A percentile compares a stretch with the other conserved stretches of the same genome.
phyloP scores from a whole-genome alignment of 2,113 vertebrate genomes.

The Pampusana beccarii region DNA sequence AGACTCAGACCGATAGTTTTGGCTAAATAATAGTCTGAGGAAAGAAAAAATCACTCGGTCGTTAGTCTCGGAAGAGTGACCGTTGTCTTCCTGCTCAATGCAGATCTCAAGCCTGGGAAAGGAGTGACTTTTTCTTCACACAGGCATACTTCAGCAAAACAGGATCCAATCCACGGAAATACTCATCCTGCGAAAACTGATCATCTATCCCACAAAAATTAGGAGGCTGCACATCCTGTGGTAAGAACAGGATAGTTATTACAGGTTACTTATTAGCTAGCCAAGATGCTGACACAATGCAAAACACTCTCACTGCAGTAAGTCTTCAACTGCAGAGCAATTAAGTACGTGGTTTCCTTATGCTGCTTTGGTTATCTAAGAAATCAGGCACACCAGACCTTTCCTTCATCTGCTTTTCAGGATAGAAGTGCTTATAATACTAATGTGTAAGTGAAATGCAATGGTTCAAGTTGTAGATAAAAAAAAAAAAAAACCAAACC shows the following conservation, averaged over 20 bases:
- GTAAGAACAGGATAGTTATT: slow-evolving; percentile 28
- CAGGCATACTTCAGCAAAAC: slow-evolving; percentile 10
- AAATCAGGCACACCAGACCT: background rate
- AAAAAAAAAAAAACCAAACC: background rate
- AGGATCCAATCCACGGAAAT: background rate
- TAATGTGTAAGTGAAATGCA: background rate
- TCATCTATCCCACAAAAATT: background rate
- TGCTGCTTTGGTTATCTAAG: background rate
- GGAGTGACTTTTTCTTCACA: background rate
- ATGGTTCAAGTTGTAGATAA: background rate
- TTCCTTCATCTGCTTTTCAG: background rate
- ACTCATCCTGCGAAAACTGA: background rate
- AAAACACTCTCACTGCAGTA: background rate
- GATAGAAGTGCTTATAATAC: background rate
- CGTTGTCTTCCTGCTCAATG: background rate
- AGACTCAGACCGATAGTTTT: background rate
- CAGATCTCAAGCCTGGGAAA: slow-evolving; percentile 28
- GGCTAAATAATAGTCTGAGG: background rate
- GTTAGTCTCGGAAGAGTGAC: background rate
- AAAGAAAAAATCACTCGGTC: background rate
- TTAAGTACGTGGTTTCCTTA: background rate
- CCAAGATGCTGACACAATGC: slow-evolving; percentile 31
- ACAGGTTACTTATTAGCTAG: slow-evolving; percentile 44
- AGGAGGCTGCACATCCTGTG: slow-evolving; percentile 53
- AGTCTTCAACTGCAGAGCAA: background rate